Conservation (phyloP, 1,140 invertebrate genomes). For the Holotrichia oblita region DNA sequence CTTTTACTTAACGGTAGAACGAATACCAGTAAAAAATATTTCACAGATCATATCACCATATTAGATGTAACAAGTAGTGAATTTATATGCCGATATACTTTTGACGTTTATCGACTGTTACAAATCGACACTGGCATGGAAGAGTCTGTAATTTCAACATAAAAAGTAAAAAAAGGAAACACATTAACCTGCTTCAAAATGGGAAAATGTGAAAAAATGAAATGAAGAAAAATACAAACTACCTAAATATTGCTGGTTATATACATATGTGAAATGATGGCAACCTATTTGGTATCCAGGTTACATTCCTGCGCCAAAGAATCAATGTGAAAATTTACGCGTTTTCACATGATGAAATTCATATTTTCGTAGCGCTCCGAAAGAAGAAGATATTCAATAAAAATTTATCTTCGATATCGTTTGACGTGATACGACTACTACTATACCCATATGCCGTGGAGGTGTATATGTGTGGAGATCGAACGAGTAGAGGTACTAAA, state of each 20-base stretch:
- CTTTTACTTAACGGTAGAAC: no score
- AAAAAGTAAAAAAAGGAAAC: no score
- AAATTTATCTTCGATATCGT: constrained; percentile 33
- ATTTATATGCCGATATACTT: no score
- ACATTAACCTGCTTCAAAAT: no score
- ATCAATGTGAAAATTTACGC: constrained; percentile 26
- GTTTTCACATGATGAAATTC: constrained; percentile 35
- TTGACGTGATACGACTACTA: constrained; percentile 20
- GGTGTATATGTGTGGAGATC: no score
- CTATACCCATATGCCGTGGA: background rate
- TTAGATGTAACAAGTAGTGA: background rate
- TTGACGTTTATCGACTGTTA: no score
- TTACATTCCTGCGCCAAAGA: background rate
- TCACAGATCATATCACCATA: no score
- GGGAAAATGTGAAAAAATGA: no score
- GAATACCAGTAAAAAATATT: no score
- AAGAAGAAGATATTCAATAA: constrained; percentile 35
- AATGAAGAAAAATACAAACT: background rate
- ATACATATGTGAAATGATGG: background rate
- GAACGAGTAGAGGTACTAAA: no score
- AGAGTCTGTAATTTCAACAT: no score
- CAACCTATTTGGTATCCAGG: background rate
- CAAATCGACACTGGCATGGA: background rate
- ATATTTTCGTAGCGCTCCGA: constrained; percentile 18
- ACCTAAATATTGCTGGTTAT: background rate